Base-by-base conservation (phyloP, 2,113 vertebrate genomes). In the Mugil cephalus region DNA sequence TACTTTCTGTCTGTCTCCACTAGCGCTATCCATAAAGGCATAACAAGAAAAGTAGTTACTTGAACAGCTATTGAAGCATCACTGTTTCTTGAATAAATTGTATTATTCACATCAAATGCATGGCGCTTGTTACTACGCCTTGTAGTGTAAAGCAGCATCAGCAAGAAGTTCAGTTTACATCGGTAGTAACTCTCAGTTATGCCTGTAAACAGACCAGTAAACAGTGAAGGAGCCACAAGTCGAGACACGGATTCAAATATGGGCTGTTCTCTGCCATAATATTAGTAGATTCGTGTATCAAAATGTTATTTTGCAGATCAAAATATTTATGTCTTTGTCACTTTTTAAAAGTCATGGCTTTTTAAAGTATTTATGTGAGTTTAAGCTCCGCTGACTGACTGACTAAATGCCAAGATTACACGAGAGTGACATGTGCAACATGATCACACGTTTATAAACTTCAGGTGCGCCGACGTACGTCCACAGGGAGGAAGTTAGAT, bases 401-500 rank as follows among this genome's bases (percentile, higher is more conserved):
- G n/a, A n/a, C n/a, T n/a, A n/a, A n/a, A n/a, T n/a, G n/a, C n/a
- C n/a, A n/a, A n/a, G n/a, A n/a, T n/a, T n/a, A n/a, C n/a, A n/a
- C 24, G 24, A 30, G 24, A 30, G 5, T 5, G 2, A 30, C 5
- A 30, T 5, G 24, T 30, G 24, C 39, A 40, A 11, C 10, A 10
- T 43, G 14, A 43, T 30, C 3, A 30, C 24, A 30, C 5, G 24
- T 3, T 15, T 1, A 43, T 10, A 19, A 66, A 51, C 1, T n/a
- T 9, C 45, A 55, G 13, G 34, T 54, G 21, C 15, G 45, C 72
- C 11, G 24, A 30, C 24, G 5, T 39, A 19, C 42, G 42, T 15
- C 18, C 36, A 66, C 52, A 34, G 19, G 14, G 19, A 59, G 35
- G 38, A 80, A 51, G 35, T 64, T 12, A 42, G 39, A 77, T 77